Conservation (phyloP, 2,113 vertebrate genomes). For the Paratilapia polleni region DNA sequence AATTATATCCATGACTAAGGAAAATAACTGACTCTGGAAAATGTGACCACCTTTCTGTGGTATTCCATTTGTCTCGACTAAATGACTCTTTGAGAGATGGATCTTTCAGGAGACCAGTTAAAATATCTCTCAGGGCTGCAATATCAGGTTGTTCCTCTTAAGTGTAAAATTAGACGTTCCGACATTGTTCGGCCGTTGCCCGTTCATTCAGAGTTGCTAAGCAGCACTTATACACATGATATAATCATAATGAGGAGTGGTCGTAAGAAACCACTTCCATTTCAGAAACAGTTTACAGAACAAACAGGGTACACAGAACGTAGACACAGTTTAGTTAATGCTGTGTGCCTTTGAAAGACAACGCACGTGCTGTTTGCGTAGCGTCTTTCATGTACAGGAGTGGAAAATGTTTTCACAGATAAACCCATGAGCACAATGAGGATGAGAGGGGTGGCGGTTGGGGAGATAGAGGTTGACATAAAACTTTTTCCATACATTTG, state of each 20-base stretch:
- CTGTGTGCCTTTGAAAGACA: not conserved
- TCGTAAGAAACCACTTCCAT: conserved; percentile 71
- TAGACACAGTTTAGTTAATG: conserved; percentile 16
- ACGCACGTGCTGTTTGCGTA: conserved; percentile 46
- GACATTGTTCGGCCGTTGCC: conserved; percentile 57
- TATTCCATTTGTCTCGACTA: conserved; percentile 59
- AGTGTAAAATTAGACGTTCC: conserved; percentile 63
- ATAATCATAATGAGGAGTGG: conserved; percentile 43
- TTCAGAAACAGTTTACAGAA: conserved; percentile 44
- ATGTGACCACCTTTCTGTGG: conserved; percentile 48
- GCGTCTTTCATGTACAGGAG: not conserved
- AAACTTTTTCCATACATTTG: not conserved
- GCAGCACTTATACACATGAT: conserved; percentile 62
- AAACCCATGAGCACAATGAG: conserved; percentile 1
- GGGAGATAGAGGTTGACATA: not conserved
- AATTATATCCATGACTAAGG: conserved; percentile 39
- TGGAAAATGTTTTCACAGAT: conserved; percentile 48
- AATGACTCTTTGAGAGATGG: conserved; percentile 63
- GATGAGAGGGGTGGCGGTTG: not conserved
- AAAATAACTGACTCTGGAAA: conserved; percentile 63
- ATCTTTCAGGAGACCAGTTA: conserved; percentile 64
- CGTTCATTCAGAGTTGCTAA: conserved; percentile 64
- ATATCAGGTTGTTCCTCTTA: conserved; percentile 49
- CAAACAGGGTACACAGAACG: conserved; percentile 43
- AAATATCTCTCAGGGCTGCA: conserved; percentile 66